Evolutionary conservation across 2,797 vertebrate genomes (phyloP).

Genomic region (Sebastes melanostomus): DNA sequence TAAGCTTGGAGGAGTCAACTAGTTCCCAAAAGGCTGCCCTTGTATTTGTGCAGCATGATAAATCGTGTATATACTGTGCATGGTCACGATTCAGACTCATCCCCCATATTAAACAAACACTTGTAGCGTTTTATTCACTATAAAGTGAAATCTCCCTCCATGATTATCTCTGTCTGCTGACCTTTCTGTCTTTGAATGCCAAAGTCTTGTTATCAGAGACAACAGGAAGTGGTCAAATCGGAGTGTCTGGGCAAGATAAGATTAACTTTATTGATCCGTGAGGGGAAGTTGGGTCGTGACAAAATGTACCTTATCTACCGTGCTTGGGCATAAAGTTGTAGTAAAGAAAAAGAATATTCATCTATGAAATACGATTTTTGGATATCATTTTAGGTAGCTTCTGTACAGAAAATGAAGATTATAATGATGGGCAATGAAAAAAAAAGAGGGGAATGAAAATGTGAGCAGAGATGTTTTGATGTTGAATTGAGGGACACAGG

Average conservation of each 20-base stretch:
- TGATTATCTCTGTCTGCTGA: background rate
- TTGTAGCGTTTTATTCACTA: background rate
- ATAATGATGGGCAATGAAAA: background rate
- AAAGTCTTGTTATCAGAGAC: background rate
- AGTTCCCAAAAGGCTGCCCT: background rate
- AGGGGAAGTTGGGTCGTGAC: background rate
- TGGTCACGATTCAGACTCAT: background rate
- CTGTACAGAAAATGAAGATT: background rate
- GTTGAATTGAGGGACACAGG: background rate
- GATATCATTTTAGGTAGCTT: background rate
- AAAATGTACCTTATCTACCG: background rate
- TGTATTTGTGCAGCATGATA: constrained; percentile 10
- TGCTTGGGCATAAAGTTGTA: background rate
- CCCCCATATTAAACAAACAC: background rate
- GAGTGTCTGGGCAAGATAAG: background rate
- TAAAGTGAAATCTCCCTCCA: background rate
- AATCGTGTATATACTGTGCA: constrained; percentile 6
- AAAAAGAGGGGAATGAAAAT: background rate
- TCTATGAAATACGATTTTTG: background rate
- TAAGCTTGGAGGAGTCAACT: background rate
- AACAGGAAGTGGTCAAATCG: background rate
- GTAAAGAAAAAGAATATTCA: background rate
- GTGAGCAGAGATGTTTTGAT: background rate
- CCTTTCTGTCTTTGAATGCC: background rate
- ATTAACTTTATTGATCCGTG: background rate